Evolutionary conservation across 2,797 vertebrate genomes (phyloP).

Genomic region (Meda fulgida): DNA sequence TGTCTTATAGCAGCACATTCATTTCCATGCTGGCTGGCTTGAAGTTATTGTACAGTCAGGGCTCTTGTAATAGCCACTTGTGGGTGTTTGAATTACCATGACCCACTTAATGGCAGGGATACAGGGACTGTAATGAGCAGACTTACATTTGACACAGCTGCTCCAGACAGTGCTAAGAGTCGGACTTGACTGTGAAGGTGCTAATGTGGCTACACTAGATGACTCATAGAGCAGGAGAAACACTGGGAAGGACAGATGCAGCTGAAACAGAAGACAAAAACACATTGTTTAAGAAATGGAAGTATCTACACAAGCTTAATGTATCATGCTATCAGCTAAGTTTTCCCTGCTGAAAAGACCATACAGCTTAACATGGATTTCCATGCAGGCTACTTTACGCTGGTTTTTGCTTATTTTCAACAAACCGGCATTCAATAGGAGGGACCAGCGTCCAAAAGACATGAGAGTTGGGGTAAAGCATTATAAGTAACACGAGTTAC

Average conservation of each 20-base stretch:
- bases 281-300: conserved; percentile 22
- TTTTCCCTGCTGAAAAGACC: not conserved
- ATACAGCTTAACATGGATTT: not conserved
- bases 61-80: conserved; percentile 32
- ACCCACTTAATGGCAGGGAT: conserved; percentile 35
- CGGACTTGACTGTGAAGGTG: conserved; percentile 38
- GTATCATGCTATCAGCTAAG: not conserved
- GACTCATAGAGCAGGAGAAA: conserved; percentile 34
- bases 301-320: conserved; percentile 13
- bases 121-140: conserved; percentile 36
- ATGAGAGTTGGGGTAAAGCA: not conserved
- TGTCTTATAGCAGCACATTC: not conserved
- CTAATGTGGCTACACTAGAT: conserved; percentile 46
- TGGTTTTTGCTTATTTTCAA: not conserved
- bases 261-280: conserved; percentile 28
- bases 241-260: not conserved
- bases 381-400: conserved; percentile 6
- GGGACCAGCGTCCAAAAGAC: not conserved
- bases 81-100: conserved; percentile 33
- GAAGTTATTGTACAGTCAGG: conserved; percentile 11
- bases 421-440: not conserved
- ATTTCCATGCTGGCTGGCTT: conserved; percentile 2
- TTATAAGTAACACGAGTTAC: not conserved
- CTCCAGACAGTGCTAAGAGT: conserved; percentile 45
- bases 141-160: conserved; percentile 47